Base-by-base conservation (phyloP, 2,113 vertebrate genomes). In the Pelobates fuscus region DNA sequence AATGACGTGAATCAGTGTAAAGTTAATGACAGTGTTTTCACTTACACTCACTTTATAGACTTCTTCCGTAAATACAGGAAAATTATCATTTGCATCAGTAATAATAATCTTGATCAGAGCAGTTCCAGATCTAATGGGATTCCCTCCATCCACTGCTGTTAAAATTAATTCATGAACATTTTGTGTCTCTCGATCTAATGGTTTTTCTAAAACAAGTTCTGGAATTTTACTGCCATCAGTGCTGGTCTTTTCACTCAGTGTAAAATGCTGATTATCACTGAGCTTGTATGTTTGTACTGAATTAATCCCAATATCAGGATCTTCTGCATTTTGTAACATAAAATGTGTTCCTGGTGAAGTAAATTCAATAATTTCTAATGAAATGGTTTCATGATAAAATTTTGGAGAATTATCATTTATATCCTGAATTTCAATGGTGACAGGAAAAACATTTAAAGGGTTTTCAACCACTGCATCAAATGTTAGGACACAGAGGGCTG, bases 141-240 rank as follows among this genome's bases (percentile, higher is more conserved):
- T 71, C 1, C 92, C 93, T 0, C 92, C 89, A 1, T 94, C 94
- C n/a, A 86, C 0, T 0, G 93, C 91, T 0, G 83, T 92, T 0
- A 95, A 77, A 1, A 91, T 52, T 29, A 94, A 78, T 46, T 78
- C 27, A 26, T 89, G 77, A 25, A 41, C 65, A 0, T 23, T 80
- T 20, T 84, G 72, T 6, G 66, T 66, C 69, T 94, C 92, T 66
- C 89, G 32, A 52, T 94, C 90, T 69, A 94, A 80, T 0, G 70
- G 55, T 70, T 89, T 93, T 63, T 92, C 86, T 58, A 93, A 61
- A 3, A 94, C 65, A 37, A 94, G 74, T 24, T 91, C 89, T 0
- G 83, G 80, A 0, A 79, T 78, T 1, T 78, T 90, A 14, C 41
- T 87, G 2, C 86, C 85, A 18, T 90, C 88, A 0, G 25, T 37